Conservation (phyloP, 2,797 vertebrate species). For the Coendou prehensilis region DNA sequence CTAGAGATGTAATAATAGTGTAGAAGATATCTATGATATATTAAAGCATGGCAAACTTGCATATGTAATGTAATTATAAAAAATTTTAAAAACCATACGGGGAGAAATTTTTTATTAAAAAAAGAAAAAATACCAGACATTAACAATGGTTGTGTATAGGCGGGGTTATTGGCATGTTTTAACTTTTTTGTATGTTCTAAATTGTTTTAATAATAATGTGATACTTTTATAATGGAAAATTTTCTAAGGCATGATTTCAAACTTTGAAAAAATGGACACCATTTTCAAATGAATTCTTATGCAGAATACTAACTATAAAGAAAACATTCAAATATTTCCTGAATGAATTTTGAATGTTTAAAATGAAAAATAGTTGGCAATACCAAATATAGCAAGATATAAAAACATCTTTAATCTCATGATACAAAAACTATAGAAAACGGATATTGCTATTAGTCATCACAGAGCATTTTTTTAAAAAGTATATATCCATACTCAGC, state of each 20-base stretch:
- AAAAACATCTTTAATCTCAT: background rate
- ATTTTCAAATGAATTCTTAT: constrained; percentile 42
- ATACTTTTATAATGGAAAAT: background rate
- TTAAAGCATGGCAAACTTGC: background rate
- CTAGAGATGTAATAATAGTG: background rate
- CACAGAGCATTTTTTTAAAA: background rate
- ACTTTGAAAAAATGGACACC: background rate
- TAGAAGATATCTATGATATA: background rate
- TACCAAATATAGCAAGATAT: background rate
- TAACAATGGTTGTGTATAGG: background rate
- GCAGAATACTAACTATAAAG: background rate
- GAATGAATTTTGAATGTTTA: constrained; percentile 40
- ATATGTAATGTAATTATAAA: background rate
- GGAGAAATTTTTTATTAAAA: background rate
- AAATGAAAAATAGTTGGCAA: background rate
- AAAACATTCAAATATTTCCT: constrained; percentile 22
- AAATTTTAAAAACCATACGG: background rate
- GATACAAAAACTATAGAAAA: background rate
- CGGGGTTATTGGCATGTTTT: background rate
- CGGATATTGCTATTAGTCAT: background rate
- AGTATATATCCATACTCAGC: background rate
- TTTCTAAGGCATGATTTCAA: background rate
- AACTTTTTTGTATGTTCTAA: background rate
- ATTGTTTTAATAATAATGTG: constrained; percentile 7
- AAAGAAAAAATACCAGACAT: background rate